Conservation (phyloP, 2,113 vertebrate genomes). For the Rhineura floridana region DNA sequence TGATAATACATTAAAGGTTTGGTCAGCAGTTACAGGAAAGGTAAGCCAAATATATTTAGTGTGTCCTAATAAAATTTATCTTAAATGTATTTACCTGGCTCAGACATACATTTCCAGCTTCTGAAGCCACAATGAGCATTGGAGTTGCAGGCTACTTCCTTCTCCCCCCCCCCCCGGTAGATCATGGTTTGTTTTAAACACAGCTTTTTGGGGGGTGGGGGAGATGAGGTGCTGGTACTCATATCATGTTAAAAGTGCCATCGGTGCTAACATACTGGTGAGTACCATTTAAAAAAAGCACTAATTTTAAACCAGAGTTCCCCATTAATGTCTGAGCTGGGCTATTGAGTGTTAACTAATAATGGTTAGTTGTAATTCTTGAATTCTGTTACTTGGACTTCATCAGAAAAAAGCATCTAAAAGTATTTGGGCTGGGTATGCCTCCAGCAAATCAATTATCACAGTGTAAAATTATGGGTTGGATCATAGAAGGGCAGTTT, state of each 20-base stretch:
- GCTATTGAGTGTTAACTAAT: background rate
- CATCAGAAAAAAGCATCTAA: background rate
- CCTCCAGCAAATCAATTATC: no score
- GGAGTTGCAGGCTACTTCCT: background rate
- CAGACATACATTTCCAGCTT: background rate
- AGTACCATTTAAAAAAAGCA: no score
- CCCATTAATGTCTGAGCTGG: background rate
- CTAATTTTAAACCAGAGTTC: background rate
- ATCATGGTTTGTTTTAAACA: background rate
- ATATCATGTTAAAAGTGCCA: no score
- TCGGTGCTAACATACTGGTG: no score
- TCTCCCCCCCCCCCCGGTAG: background rate
- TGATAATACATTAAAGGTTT: slow-evolving; percentile 98
- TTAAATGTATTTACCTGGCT: background rate
- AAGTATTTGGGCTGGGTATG: background rate
- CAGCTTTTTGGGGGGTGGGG: no score
- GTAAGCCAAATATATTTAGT: slow-evolving; percentile 66
- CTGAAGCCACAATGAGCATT: background rate
- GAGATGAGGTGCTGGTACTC: no score
- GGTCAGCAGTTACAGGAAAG: slow-evolving; percentile 98
- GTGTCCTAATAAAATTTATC: background rate
- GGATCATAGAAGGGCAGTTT: background rate
- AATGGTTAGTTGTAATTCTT: background rate
- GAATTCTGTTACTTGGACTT: background rate
- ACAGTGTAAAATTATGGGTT: background rate